These are phyloP conservation scores for Crossaster papposus DNA, from an alignment of 53 echinoderm and acorn worm species.

Conservation along the genomic window DNA sequence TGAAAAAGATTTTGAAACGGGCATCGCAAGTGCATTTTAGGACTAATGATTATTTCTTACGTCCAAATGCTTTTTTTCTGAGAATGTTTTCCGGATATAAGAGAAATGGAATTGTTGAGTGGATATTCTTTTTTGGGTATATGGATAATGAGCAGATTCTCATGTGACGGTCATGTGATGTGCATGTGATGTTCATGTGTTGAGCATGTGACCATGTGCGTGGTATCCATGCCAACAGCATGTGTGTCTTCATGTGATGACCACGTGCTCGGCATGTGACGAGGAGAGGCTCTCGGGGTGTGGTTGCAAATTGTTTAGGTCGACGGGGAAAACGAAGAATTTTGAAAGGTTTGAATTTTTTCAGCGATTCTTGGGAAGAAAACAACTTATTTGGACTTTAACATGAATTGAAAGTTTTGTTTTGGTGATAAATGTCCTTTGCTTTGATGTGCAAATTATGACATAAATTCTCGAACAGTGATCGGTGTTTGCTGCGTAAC, in stretches of 20 bases:
- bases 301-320: not conserved
- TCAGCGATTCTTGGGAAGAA: not conserved
- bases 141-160: not conserved
- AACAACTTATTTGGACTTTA: not conserved
- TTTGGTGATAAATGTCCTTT: not conserved
- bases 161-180: constrained; percentile 41
- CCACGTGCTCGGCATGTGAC: constrained; percentile 58
- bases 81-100: not conserved
- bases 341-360: not conserved
- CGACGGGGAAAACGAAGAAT: not conserved
- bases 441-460: constrained; percentile 23
- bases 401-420: not conserved
- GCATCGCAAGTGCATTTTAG: not conserved
- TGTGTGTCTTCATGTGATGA: constrained; percentile 65
- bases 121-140: not conserved
- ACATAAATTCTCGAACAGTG: not conserved
- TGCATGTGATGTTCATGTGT: constrained; percentile 57
- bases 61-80: not conserved
- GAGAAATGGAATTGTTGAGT: constrained; percentile 12
- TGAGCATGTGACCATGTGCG: constrained; percentile 62
- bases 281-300: not conserved
- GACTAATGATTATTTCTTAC: not conserved
- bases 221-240: constrained; percentile 65
- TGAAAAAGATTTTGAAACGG: not conserved
- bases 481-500: not conserved